Evolutionary conservation across 2,113 vertebrate genomes (phyloP).

Genomic region (Chionomys nivalis): DNA sequence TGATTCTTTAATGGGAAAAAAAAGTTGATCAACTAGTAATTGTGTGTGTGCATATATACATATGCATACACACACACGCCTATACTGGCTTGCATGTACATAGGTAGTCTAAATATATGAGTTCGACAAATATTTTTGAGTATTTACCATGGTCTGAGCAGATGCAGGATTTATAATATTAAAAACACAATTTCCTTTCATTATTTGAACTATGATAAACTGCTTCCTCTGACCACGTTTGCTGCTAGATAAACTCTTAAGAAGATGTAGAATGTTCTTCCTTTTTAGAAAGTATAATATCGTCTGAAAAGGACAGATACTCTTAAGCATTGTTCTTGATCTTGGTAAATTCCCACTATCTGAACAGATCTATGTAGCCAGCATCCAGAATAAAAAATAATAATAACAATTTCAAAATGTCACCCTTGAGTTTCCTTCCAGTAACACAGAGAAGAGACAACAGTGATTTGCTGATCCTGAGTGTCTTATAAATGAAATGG

Average conservation of each 20-base stretch:
- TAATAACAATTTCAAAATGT: neutral
- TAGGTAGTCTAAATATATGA: neutral
- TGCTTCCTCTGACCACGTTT: neutral
- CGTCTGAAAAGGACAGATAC: neutral
- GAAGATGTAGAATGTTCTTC: neutral
- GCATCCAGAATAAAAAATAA: neutral
- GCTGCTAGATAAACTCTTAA: neutral
- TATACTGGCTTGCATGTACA: neutral
- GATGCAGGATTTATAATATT: neutral
- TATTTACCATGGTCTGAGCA: neutral
- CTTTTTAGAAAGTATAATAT: slow-evolving; percentile 15
- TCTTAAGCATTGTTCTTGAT: neutral
- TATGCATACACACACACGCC: neutral
- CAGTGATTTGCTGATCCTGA: neutral
- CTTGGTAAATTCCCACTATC: neutral
- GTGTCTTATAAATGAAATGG: neutral
- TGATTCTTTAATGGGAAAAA: neutral
- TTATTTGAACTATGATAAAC: neutral
- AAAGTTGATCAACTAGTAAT: neutral
- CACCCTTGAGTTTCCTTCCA: neutral
- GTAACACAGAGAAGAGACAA: too few species aligned
- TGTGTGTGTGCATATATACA: neutral
- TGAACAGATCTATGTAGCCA: neutral
- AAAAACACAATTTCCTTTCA: neutral
- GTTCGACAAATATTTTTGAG: neutral